A percentile compares a stretch with the other conserved stretches of the same genome.
Evolutionary conservation across 2,113 vertebrate genomes (phyloP).

Genomic region (Falco punctatus): DNA sequence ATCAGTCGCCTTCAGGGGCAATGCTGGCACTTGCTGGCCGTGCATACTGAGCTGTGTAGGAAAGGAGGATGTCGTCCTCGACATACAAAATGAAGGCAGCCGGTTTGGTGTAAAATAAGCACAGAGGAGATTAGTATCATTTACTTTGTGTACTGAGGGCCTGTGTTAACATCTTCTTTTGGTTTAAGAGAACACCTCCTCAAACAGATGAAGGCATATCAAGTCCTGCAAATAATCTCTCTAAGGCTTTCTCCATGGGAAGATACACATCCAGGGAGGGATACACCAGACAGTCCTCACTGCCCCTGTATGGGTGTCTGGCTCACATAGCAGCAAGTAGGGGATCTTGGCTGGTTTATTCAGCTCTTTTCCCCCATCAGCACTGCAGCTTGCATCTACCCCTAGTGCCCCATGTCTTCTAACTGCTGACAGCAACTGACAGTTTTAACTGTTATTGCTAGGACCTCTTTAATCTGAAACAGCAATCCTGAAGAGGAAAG

Average conservation of each 20-base stretch:
- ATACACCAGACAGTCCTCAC: background rate
- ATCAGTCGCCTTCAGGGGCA: background rate
- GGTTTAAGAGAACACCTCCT: background rate
- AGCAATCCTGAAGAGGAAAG: background rate
- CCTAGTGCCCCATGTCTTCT: background rate
- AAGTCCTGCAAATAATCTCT: background rate
- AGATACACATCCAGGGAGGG: background rate
- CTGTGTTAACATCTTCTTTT: background rate
- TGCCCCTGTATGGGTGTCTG: background rate
- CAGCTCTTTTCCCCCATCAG: background rate
- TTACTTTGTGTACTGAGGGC: background rate
- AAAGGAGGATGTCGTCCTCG: background rate
- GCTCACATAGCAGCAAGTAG: background rate
- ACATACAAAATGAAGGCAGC: background rate
- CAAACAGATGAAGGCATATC: background rate
- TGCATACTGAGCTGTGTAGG: accelerated
- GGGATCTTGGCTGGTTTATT: background rate
- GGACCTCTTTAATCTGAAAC: background rate
- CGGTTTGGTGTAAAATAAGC: background rate
- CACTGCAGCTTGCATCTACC: background rate
- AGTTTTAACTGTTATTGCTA: background rate
- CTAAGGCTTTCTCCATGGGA: background rate
- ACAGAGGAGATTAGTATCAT: background rate
- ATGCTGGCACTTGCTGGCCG: accelerated
- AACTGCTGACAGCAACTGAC: background rate